These are phyloP conservation scores for Dufourea novaeangliae DNA, from an alignment of 1,140 invertebrate genomes.

Conservation along the genomic window DNA sequence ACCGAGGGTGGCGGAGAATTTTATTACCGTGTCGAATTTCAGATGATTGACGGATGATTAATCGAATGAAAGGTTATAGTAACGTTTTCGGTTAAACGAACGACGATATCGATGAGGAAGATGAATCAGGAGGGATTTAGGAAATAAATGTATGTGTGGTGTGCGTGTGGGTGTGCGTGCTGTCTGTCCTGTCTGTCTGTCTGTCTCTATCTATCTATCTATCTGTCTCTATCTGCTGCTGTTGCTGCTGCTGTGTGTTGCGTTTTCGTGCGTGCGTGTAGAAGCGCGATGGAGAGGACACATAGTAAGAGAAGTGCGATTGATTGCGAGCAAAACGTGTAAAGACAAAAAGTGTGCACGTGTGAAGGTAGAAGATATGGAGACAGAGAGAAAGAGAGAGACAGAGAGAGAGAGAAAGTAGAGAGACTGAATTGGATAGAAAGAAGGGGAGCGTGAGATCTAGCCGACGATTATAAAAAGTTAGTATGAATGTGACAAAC, in stretches of 20 bases:
- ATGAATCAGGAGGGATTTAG: constrained; percentile 27
- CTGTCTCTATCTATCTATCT: no score
- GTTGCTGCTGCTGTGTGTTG: no score
- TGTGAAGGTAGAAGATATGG: neutral
- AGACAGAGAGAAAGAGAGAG: neutral
- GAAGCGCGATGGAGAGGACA: neutral
- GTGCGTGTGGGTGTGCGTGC: neutral
- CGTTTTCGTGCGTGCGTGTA: neutral
- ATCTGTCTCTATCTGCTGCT: no score
- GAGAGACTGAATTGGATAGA: constrained; percentile 12
- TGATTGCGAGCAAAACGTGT: neutral
- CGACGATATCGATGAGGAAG: constrained; percentile 16
- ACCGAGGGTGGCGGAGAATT: constrained; percentile 30
- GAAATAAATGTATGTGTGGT: constrained; percentile 11
- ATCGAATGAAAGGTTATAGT: neutral
- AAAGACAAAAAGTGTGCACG: neutral
- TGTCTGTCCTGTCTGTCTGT: no score
- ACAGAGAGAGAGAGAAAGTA: constrained; percentile 11
- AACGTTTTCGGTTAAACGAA: constrained; percentile 23
- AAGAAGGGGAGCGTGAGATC: constrained; percentile 19
- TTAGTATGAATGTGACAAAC: constrained; percentile 62
- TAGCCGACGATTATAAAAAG: constrained; percentile 35
- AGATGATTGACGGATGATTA: constrained; percentile 21
- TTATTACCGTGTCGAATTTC: constrained; percentile 41
- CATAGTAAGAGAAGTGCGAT: neutral